Conservation (phyloP, 2,113 vertebrate genomes). For the Clupea harengus region DNA sequence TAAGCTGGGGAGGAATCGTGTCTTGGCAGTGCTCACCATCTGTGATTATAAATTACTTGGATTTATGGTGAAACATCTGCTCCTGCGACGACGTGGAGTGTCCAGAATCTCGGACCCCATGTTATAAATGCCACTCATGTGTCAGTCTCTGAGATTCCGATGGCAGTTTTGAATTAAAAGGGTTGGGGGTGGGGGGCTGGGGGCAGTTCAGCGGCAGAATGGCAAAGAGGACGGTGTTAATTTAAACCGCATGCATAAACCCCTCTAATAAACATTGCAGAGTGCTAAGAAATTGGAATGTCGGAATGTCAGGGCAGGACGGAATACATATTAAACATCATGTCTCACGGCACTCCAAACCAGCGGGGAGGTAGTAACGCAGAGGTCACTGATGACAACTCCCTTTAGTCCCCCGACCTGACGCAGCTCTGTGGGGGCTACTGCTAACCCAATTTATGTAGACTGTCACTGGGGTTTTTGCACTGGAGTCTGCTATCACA, state of each 20-base stretch:
- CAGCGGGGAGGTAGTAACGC: conserved; percentile 49
- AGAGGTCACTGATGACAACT: conserved; percentile 53
- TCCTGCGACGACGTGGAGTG: not conserved
- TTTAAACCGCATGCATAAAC: conserved; percentile 32
- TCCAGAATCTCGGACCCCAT: not conserved
- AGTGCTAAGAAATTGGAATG: conserved; percentile 44
- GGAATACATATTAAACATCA: conserved; percentile 53
- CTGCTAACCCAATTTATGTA: conserved; percentile 56
- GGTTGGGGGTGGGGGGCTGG: not conserved
- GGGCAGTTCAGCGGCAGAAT: not conserved
- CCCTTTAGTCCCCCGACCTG: conserved; percentile 46
- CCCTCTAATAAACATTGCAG: conserved; percentile 42
- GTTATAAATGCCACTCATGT: conserved; percentile 5
- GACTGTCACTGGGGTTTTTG: conserved; percentile 43
- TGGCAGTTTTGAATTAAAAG: conserved; percentile 30
- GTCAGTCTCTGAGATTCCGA: not conserved
- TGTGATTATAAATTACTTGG: conserved; percentile 6
- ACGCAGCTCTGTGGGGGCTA: conserved; percentile 38
- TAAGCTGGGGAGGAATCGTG: not conserved
- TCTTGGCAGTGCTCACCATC: not conserved
- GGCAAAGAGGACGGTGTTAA: conserved; percentile 24
- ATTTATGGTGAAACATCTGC: conserved; percentile 12
- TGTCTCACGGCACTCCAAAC: conserved; percentile 49
- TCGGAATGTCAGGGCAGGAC: conserved; percentile 47
- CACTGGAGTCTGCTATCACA: conserved; percentile 38